Conservation (phyloP, 2,888 invertebrate genomes). For the Hirtodrosophila alboralis region DNA sequence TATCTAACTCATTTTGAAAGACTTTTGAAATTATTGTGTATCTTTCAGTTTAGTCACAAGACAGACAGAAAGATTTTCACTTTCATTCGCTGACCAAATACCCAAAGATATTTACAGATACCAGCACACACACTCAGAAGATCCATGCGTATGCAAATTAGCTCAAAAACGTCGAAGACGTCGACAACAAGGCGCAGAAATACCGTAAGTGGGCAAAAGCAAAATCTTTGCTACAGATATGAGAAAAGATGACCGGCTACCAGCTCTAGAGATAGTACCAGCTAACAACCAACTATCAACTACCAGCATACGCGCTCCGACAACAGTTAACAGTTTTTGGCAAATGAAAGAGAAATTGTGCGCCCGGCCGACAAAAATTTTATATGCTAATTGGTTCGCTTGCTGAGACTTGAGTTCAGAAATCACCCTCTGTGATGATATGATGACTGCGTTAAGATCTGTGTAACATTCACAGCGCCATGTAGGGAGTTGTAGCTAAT, state of each 20-base stretch:
- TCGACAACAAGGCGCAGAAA: constrained; percentile 61
- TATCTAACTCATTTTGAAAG: constrained; percentile 58
- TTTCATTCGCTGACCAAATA: constrained; percentile 60
- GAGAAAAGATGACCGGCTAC: constrained; percentile 43
- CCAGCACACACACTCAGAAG: constrained; percentile 7
- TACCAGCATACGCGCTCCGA: constrained; percentile 47
- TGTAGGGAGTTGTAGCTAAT: constrained; percentile 22
- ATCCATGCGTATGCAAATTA: constrained; percentile 73
- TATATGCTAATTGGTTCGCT: constrained; percentile 70
- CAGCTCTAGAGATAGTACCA: no score
- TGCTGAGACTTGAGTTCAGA: constrained; percentile 16
- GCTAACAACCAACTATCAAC: constrained; percentile 33
- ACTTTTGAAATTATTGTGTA: constrained; percentile 50
- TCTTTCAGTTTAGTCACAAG: constrained; percentile 50
- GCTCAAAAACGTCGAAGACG: constrained; percentile 34
- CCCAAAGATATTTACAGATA: constrained; percentile 34
- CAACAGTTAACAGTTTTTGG: constrained; percentile 68
- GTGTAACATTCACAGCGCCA: not conserved
- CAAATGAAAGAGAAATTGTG: constrained; percentile 77
- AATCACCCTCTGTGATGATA: constrained; percentile 9
- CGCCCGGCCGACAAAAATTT: constrained; percentile 45
- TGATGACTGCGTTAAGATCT: constrained; percentile 12
- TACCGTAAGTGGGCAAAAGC: constrained; percentile 72
- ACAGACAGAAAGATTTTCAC: constrained; percentile 58
- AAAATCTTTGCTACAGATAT: constrained; percentile 68